Base-by-base conservation (phyloP, 2,797 vertebrate species). In the Callimico goeldii region DNA sequence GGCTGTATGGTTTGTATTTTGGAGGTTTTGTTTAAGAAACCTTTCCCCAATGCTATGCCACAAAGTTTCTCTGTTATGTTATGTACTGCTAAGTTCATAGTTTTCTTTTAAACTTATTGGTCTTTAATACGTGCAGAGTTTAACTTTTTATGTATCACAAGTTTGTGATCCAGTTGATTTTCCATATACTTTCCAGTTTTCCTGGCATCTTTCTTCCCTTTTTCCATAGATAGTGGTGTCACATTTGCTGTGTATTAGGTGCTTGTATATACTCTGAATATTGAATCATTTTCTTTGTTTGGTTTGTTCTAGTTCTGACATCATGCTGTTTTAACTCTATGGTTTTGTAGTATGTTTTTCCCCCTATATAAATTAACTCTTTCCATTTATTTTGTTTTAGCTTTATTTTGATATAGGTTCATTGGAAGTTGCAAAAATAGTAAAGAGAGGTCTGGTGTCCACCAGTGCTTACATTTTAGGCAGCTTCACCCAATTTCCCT, bases 91-190 rank as follows among this genome's bases (percentile, higher is more conserved):
- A 57, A 87, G 10, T 92, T 94, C n/a, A 90, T 57, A 55, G 33
- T 95, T 83, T 90, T 94, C 79, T 61, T 91, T 93, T 70, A 90
- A 48, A 89, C 17, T 12, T 91, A 6, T 39, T 94, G 33, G 58
- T 76, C 26, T 81, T 67, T n/a, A 72, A 39, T n/a, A 64, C 10
- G 64, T 67, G 10, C 5, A 5, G 80, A 67, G 36, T 81, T 52
- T 90, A 7, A 67, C 41, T 92, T 91, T 88, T 61, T 48, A 13
- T 67, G 19, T 70, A 39, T 88, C 89, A 77, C 33, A 70, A 48
- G 55, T 11, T 70, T n/a, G 48, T 72, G 90, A 55, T 57, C 15
- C 36, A 46, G 28, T 91, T 86, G 89, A 48, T 79, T 94, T 96
- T 94, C 67, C 30, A 1, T n/a, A 11, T 11, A 20, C 4, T 36